Conservation (phyloP, 2,888 invertebrate species). For the Thereva unica region DNA sequence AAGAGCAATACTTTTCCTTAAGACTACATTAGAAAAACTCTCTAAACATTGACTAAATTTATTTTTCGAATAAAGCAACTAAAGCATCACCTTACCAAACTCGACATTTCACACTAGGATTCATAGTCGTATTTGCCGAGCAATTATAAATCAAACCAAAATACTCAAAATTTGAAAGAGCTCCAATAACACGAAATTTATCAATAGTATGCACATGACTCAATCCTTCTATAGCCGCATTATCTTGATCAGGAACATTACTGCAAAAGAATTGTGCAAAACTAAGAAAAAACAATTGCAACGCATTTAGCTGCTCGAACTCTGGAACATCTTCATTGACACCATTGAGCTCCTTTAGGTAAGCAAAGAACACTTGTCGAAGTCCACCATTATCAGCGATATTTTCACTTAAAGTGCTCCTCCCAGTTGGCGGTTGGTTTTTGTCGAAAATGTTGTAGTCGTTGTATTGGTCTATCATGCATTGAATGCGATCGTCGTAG, state of each 20-base stretch:
- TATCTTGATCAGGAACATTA: background rate
- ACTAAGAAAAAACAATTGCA: conserved; percentile 16
- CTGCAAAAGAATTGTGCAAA: conserved; percentile 26
- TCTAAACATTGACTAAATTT: too few relatives aligned
- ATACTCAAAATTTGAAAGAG: conserved; percentile 27
- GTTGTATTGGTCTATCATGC: conserved; percentile 12
- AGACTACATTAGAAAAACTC: too few relatives aligned
- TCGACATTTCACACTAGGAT: conserved; percentile 32
- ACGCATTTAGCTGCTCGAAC: background rate
- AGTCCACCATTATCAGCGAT: conserved; percentile 30
- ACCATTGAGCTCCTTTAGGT: background rate
- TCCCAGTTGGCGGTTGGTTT: background rate
- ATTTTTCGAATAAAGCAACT: too few relatives aligned
- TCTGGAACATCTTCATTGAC: background rate
- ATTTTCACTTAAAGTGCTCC: conserved; percentile 27
- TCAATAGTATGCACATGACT: conserved; percentile 23
- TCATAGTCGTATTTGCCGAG: conserved; percentile 26
- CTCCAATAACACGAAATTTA: conserved; percentile 29
- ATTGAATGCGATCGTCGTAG: conserved; percentile 17
- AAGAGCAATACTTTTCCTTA: too few relatives aligned
- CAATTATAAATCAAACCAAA: conserved; percentile 30
- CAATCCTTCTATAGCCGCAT: background rate
- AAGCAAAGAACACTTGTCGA: conserved; percentile 5
- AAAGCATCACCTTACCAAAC: conserved; percentile 8
- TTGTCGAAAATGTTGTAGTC: background rate